A percentile compares a stretch with the other conserved stretches of the same genome.
phyloP scores from a whole-genome alignment of 2,797 vertebrate genomes.

The Phylloscopus collybita region DNA sequence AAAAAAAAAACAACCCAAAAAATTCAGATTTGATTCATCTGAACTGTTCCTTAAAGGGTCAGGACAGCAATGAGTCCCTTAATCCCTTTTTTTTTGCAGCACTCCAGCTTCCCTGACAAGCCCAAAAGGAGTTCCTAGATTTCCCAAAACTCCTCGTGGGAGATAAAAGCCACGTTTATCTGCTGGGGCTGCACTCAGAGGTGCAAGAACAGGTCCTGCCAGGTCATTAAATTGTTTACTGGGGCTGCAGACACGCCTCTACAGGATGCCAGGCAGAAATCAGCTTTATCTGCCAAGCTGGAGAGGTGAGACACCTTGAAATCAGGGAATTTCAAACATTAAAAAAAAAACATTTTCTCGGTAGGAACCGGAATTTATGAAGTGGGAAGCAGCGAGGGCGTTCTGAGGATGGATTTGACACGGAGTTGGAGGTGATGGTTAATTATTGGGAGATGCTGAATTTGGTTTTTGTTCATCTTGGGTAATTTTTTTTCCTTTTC shows the following conservation, averaged over 20 bases:
- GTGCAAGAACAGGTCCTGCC: constrained; percentile 60
- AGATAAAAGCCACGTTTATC: background rate
- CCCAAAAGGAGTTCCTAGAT: background rate
- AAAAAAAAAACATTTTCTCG: background rate
- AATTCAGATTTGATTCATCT: background rate
- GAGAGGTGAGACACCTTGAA: background rate
- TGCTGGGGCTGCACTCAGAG: background rate
- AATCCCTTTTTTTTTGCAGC: background rate
- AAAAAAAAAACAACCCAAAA: background rate
- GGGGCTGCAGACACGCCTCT: constrained; percentile 9
- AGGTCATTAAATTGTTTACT: constrained; percentile 51
- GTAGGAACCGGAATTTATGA: background rate
- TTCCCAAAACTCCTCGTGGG: background rate
- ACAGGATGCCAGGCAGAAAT: background rate
- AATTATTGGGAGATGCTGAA: background rate
- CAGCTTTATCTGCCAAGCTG: background rate
- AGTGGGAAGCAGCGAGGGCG: background rate
- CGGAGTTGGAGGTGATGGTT: background rate
- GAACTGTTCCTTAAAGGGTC: background rate
- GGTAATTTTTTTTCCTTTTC: background rate
- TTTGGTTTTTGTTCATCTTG: background rate
- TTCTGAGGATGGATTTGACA: background rate
- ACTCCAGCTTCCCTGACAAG: background rate
- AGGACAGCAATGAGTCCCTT: background rate
- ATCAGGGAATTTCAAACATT: background rate